Conservation (phyloP, 64 coral and sea anemone species). For the Porites lutea region DNA sequence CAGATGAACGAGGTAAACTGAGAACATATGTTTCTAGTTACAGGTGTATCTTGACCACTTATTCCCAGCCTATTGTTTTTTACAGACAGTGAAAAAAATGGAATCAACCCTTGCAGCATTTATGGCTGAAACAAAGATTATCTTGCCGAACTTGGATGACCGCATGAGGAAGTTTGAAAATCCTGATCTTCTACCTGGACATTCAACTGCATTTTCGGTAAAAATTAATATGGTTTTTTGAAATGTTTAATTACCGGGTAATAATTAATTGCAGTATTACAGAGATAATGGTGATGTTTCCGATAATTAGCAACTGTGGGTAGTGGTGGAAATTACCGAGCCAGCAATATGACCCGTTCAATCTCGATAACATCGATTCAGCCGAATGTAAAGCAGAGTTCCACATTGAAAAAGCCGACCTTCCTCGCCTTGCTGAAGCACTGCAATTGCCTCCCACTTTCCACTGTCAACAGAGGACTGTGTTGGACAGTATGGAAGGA, state of each 20-base stretch:
- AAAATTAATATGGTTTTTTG: background rate
- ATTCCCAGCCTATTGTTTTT: background rate
- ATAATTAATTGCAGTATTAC: background rate
- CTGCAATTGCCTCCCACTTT: too few relatives aligned
- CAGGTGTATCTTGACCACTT: background rate
- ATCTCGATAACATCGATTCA: too few relatives aligned
- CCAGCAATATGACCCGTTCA: background rate
- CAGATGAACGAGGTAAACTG: background rate
- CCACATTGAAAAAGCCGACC: too few relatives aligned
- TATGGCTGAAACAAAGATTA: background rate
- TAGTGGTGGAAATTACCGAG: too few relatives aligned
- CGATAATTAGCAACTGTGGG: background rate
- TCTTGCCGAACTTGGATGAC: background rate
- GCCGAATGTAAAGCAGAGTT: too few relatives aligned
- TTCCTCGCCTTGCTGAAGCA: too few relatives aligned
- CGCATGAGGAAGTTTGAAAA: background rate
- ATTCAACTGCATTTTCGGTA: background rate
- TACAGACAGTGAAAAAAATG: slow-evolving; percentile 4
- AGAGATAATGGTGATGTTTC: background rate
- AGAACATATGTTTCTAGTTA: slow-evolving; percentile 2
- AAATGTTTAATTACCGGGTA: background rate
- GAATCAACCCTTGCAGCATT: background rate
- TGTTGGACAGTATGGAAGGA: too few relatives aligned
- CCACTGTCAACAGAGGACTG: too few relatives aligned
- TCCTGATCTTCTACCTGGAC: background rate